These are phyloP conservation scores for Cheiracanthium punctorium DNA, from an alignment of 2,888 invertebrate genomes.

Conservation along the genomic window DNA sequence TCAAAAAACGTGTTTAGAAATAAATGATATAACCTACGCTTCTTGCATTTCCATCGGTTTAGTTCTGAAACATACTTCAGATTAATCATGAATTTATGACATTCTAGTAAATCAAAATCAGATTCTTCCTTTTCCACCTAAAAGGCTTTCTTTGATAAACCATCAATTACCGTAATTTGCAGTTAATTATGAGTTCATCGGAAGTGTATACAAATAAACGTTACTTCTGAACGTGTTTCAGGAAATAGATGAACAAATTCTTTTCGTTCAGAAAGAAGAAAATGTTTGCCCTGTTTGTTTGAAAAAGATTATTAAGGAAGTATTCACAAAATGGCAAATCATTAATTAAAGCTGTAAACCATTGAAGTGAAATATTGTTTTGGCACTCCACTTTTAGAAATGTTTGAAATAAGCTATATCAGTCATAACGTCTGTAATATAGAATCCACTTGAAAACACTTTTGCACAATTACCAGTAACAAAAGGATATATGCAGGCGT, in stretches of 20 bases:
- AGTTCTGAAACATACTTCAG: not conserved
- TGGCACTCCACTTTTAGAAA: not conserved
- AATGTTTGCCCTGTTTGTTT: not conserved
- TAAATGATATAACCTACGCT: too few relatives aligned
- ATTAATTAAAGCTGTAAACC: not conserved
- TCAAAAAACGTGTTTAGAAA: too few relatives aligned
- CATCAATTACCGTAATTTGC: not conserved
- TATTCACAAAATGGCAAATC: not conserved
- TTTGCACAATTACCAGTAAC: too few relatives aligned
- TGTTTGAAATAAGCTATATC: not conserved
- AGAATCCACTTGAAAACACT: not conserved
- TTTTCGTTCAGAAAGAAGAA: not conserved
- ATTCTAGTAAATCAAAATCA: not conserved
- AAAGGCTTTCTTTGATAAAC: not conserved
- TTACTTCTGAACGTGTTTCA: not conserved
- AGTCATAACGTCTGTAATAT: not conserved
- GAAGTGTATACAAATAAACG: conserved; percentile 8
- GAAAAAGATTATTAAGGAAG: conserved; percentile 7
- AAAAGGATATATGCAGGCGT: too few relatives aligned
- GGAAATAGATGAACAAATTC: conserved; percentile 10
- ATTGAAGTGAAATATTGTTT: not conserved
- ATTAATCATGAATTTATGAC: not conserved
- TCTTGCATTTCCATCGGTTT: too few relatives aligned
- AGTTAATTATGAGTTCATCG: conserved; percentile 3
- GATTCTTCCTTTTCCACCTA: not conserved